Evolutionary conservation across 2,113 vertebrate species (phyloP), one percentile per base, ranked within the genome.

Genomic region (Lasiurus borealis): DNA sequence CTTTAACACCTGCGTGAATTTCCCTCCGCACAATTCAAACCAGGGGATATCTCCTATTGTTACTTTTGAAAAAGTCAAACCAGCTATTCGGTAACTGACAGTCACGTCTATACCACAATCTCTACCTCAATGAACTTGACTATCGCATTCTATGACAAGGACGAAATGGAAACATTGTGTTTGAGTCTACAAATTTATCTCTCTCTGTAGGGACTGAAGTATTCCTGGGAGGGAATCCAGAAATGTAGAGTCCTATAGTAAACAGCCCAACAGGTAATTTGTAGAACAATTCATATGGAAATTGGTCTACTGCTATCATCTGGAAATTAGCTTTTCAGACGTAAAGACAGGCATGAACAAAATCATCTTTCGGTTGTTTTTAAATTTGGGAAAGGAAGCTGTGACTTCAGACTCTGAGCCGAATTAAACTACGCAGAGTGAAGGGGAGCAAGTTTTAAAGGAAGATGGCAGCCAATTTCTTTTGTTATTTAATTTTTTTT

Each of bases 401-500:
- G 8, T n/a, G 27, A 40, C 64, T 81, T 86, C 62, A 76, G 75
- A 54, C 75, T 85, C 40, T 48, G 75, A 84, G 66, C 66, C 92
- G 75, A 94, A 86, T 97, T 89, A 52, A 81, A 72, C 80, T 95
- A 29, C 0, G 19, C 0, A 66, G 88, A 23, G 54, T n/a, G 36
- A 85, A 78, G 59, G 91, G 96, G 64, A 93, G 18, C 48, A 93
- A 93, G 95, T 96, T 96, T 97, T 91, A 96, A 98, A 98, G 97
- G 97, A 97, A 95, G 94, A 98, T 97, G 96, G 85, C 96, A 97
- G 96, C 92, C 97, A 93, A 91, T 95, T 83, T 96, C 82, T 97
- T 97, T 97, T 36, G 82, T 97, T 95, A 97, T 88, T 97, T 96
- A 89, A 81, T 90, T 91, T 96, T 91, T 96, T 97, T 95, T 96